Evolutionary conservation across 2,797 vertebrate genomes (phyloP), one percentile per base, ranked within the genome.

Genomic region (Dermochelys coriacea): DNA sequence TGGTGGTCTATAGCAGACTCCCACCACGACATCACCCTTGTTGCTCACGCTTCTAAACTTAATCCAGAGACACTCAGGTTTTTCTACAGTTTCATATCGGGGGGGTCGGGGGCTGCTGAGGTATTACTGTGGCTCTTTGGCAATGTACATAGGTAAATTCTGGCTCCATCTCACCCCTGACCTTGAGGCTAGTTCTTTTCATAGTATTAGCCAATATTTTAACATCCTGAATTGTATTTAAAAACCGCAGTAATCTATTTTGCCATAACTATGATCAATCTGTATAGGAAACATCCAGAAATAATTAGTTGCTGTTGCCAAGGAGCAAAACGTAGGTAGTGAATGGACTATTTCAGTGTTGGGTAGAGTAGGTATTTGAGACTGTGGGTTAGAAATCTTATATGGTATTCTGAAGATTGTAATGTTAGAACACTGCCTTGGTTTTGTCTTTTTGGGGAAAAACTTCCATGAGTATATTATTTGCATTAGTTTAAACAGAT

Each of bases 401-500:
- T 27, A 47, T 47, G 45, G 4, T 75, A 89, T n/a, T 64, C 82
- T 10, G 77, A 77, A 79, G 86, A 71, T 8, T 71, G 47, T 57
- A 89, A 82, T 59, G 2, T 90, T 47, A 19, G 77, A 49, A 52
- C 25, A 25, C 49, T 51, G 34, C 64, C 21, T 12, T 89, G 75
- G 31, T 87, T 91, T 88, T 95, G 84, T 84, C 87, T 96, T 94
- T 92, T 86, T 37, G 47, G 90, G 83, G 31, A 86, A 86, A 85
- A 31, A 23, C 85, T 95, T 93, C 86, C 27, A 14, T 74, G 47
- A 87, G 27, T 49, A 27, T n/a, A 11, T 68, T 80, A 21, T 87
- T 93, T 96, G 25, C 91, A 55, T 75, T 90, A 85, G 31, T 87
- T 95, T 68, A 91, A 93, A 94, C 93, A 93, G 14, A 74, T 94